A percentile compares a stretch with the other conserved stretches of the same genome.
These are phyloP conservation scores for Eupithecia pulchellata DNA, from an alignment of 2,888 invertebrate species.

Conservation along the genomic window DNA sequence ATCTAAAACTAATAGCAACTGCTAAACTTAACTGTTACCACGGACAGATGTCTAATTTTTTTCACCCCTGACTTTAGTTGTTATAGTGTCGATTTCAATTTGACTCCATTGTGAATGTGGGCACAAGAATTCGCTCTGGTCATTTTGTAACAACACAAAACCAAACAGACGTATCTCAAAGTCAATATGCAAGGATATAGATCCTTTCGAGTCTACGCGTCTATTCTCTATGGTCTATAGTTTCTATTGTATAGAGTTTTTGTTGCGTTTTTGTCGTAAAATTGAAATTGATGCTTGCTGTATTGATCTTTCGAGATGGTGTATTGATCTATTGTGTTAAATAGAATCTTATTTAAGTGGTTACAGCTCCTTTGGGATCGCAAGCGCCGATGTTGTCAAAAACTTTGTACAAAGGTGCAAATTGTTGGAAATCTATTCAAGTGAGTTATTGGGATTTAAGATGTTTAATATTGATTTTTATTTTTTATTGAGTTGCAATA, in stretches of 20 bases:
- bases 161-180: conserved; percentile 16
- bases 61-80: conserved; percentile 32
- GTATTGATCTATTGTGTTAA: conserved; percentile 32
- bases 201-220: conserved; percentile 1
- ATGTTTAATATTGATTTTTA: too few relatives aligned
- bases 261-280: conserved; percentile 30
- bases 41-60: conserved; percentile 37
- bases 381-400: conserved; percentile 27
- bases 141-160: conserved; percentile 15
- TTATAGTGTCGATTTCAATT: conserved; percentile 44
- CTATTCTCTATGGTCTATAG: conserved; percentile 13
- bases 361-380: conserved; percentile 29
- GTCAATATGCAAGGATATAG: not conserved
- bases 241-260: conserved; percentile 4
- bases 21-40: conserved; percentile 18
- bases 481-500: not conserved
- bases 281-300: conserved; percentile 33
- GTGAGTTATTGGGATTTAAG: not conserved
- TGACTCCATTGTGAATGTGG: conserved; percentile 39
- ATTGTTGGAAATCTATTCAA: conserved; percentile 6
- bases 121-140: conserved; percentile 41
- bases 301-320: conserved; percentile 25
- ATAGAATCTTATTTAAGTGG: conserved; percentile 29
- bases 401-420: conserved; percentile 9
- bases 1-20: not conserved